phyloP scores from a whole-genome alignment of 2,113 vertebrate species.

The Gopherus evgoodei region DNA sequence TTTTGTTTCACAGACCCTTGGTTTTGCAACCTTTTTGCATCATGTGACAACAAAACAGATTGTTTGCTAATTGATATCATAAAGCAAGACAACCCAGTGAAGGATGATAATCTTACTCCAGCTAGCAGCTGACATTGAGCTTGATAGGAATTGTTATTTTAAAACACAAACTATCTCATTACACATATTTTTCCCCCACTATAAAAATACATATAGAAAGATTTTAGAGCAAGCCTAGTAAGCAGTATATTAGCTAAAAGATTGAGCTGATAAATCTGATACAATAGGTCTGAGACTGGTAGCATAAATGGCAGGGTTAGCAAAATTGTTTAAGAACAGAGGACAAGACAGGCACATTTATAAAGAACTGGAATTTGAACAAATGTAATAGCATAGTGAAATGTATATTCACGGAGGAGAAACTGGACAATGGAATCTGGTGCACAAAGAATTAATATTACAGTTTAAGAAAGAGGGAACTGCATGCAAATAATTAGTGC shows the following conservation, averaged over 20 bases:
- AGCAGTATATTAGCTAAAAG: slow-evolving; percentile 19
- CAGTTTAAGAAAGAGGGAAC: background rate
- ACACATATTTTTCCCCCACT: background rate
- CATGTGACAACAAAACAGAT: slow-evolving; percentile 65
- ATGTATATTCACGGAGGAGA: background rate
- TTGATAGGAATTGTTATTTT: slow-evolving; percentile 59
- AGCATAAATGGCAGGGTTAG: background rate
- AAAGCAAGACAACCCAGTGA: slow-evolving; percentile 65
- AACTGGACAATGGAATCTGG: background rate
- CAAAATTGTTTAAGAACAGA: background rate
- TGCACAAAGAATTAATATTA: background rate
- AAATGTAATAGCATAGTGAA: background rate
- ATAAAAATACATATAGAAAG: slow-evolving; percentile 26
- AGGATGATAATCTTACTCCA: slow-evolving; percentile 62
- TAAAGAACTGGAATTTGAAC: background rate
- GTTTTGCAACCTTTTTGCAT: slow-evolving; percentile 67
- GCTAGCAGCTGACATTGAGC: slow-evolving; percentile 48
- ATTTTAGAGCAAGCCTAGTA: slow-evolving; percentile 24
- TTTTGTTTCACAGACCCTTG: slow-evolving; percentile 63
- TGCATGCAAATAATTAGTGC: background rate
- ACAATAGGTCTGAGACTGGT: background rate
- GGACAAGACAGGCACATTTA: background rate
- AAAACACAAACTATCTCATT: slow-evolving; percentile 39
- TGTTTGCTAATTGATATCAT: slow-evolving; percentile 71
- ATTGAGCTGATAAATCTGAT: slow-evolving; percentile 16